Evolutionary conservation across 2,797 vertebrate species (phyloP).

Genomic region (Anolis apletophallus): DNA sequence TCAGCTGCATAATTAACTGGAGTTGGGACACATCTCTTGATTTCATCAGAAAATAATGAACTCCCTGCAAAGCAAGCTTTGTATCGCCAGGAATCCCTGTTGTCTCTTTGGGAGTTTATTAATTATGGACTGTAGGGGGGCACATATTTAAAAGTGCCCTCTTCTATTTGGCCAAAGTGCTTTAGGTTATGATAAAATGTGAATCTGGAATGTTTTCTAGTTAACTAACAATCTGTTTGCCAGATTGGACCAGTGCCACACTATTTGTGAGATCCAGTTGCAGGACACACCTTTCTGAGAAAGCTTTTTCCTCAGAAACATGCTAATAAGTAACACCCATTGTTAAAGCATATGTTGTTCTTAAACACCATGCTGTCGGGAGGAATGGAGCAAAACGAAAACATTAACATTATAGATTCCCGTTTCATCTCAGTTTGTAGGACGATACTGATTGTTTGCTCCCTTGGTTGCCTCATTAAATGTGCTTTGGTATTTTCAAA

Average conservation of each 20-base stretch:
- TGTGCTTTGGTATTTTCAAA: constrained; percentile 24
- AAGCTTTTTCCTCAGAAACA: not conserved
- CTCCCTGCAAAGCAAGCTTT: constrained; percentile 27
- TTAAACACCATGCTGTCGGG: not conserved
- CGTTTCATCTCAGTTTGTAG: not conserved
- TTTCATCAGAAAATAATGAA: not conserved
- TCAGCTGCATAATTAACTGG: constrained; percentile 37
- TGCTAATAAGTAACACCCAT: constrained; percentile 8
- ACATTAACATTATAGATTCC: not conserved
- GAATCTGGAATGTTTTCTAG: constrained; percentile 13
- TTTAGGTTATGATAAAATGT: not conserved
- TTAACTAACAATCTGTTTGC: constrained; percentile 3
- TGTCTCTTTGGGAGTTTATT: not conserved
- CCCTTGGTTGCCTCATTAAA: not conserved
- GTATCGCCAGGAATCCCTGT: not conserved
- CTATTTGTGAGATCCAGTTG: constrained; percentile 13
- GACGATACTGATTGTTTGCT: not conserved
- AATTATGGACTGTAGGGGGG: not conserved
- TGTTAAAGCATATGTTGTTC: not conserved
- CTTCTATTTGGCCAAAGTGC: not conserved
- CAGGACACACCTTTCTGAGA: not conserved
- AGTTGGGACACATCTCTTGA: constrained; percentile 9
- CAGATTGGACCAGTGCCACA: not conserved
- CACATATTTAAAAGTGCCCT: not conserved
- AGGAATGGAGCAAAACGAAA: not conserved